These are phyloP conservation scores for Punctoribates punctum DNA, from an alignment of 2,888 invertebrate species.

Conservation along the genomic window DNA sequence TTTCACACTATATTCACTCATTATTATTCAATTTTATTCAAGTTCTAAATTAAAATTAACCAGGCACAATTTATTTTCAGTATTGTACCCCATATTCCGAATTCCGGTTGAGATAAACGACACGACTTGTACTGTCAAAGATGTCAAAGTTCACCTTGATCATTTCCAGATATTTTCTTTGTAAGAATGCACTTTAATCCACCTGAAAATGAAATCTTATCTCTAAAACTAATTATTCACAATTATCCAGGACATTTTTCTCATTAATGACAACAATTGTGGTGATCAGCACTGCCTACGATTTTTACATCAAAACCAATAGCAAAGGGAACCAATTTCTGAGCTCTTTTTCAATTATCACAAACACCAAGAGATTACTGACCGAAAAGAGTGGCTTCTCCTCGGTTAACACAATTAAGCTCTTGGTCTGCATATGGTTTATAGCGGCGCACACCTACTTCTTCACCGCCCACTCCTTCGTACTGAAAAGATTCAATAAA, in stretches of 20 bases:
- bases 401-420: slow-evolving; percentile 26
- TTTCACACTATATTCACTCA: no score
- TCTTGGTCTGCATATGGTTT: background rate
- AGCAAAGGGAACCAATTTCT: background rate
- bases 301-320: background rate
- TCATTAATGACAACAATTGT: slow-evolving; percentile 8
- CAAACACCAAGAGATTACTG: slow-evolving; percentile 22
- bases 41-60: no score
- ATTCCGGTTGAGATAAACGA: slow-evolving; percentile 38
- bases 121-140: background rate
- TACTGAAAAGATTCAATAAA: background rate
- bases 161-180: background rate
- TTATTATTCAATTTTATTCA: no score
- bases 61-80: background rate
- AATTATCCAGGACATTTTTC: background rate
- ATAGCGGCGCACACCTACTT: slow-evolving; percentile 9
- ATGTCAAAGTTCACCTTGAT: background rate
- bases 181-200: no score
- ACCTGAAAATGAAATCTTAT: no score
- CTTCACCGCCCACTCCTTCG: slow-evolving; percentile 27
- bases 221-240: no score
- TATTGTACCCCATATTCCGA: slow-evolving; percentile 35
- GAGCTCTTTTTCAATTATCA: slow-evolving; percentile 23
- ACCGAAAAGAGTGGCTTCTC: background rate
- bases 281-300: slow-evolving; percentile 11